A percentile compares a stretch with the other conserved stretches of the same genome.
phyloP scores from a whole-genome alignment of 2,888 invertebrate genomes.

The Deroplatys truncata region DNA sequence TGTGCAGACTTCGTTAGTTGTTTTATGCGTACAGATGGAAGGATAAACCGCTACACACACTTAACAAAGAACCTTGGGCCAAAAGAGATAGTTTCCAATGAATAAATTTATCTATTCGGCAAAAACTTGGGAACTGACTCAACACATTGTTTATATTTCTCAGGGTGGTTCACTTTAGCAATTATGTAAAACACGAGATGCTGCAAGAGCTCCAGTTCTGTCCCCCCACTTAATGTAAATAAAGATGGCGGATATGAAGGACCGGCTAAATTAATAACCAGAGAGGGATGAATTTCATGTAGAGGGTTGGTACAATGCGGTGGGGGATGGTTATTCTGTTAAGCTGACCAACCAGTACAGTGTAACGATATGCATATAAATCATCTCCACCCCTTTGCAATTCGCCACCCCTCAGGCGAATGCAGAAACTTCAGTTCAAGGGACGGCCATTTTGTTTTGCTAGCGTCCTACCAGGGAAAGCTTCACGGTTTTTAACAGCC shows the following conservation, averaged over 20 bases:
- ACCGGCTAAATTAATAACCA: background rate
- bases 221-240: background rate
- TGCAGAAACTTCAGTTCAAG: background rate
- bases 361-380: background rate
- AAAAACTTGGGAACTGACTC: too few relatives aligned
- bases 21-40: too few relatives aligned
- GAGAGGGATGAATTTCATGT: background rate
- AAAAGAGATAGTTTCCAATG: too few relatives aligned
- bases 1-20: too few relatives aligned
- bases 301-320: background rate
- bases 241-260: background rate
- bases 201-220: background rate
- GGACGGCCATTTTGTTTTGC: background rate
- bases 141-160: too few relatives aligned
- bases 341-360: background rate
- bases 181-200: too few relatives aligned
- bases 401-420: background rate
- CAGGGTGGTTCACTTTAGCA: too few relatives aligned
- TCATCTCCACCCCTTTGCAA: background rate
- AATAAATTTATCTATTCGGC: too few relatives aligned
- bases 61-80: too few relatives aligned
- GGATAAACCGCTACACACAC: too few relatives aligned
- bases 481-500: background rate
- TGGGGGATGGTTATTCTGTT: background rate
- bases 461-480: background rate